Conservation (phyloP, 2,888 invertebrate genomes). For the Acleris emargana region DNA sequence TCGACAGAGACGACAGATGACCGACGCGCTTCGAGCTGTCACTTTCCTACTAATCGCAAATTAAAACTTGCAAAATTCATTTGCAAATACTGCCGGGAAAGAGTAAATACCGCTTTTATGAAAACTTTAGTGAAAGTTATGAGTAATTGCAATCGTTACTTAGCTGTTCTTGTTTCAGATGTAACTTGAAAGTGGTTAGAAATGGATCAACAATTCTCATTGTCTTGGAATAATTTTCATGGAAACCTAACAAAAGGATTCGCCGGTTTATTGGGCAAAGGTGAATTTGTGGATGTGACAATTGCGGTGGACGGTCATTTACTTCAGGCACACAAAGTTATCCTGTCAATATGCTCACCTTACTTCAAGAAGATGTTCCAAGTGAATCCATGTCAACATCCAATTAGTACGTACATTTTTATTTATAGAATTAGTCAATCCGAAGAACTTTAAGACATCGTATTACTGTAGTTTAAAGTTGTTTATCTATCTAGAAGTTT, state of each 20-base stretch:
- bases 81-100: slow-evolving; percentile 30
- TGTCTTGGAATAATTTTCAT: slow-evolving; percentile 90
- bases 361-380: slow-evolving; percentile 88
- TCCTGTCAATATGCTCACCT: slow-evolving; percentile 88
- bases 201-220: slow-evolving; percentile 87
- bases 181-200: slow-evolving; percentile 66
- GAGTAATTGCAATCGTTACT: slow-evolving; percentile 37
- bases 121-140: not conserved
- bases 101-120: slow-evolving; percentile 27
- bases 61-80: slow-evolving; percentile 25
- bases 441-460: not conserved
- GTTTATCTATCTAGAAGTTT: too few species aligned
- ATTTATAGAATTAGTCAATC: slow-evolving; percentile 17
- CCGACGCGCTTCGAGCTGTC: slow-evolving; percentile 34
- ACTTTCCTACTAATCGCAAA: slow-evolving; percentile 19
- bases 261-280: slow-evolving; percentile 83
- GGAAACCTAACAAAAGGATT: slow-evolving; percentile 87
- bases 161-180: slow-evolving; percentile 52
- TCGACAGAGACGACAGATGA: too few species aligned
- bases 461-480: too few species aligned
- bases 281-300: slow-evolving; percentile 85
- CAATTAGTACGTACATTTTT: slow-evolving; percentile 77
- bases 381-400: slow-evolving; percentile 86
- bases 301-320: slow-evolving; percentile 86
- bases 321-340: slow-evolving; percentile 88